These are phyloP conservation scores for Drosophila athabasca DNA, from an alignment of 1,140 invertebrate genomes.

Conservation along the genomic window DNA sequence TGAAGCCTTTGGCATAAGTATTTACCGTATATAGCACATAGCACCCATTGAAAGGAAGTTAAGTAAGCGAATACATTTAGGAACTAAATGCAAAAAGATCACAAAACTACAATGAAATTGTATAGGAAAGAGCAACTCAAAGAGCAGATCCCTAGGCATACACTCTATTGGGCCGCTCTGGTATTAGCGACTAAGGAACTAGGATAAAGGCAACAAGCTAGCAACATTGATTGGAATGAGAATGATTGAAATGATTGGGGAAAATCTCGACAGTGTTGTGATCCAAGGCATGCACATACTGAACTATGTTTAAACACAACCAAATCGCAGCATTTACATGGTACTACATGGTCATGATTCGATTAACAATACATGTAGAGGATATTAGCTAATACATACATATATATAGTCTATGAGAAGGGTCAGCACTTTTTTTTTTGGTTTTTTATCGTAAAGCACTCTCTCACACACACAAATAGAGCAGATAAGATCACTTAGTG, in stretches of 20 bases:
- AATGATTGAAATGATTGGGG: conserved; percentile 22
- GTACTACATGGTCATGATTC: conserved; percentile 6
- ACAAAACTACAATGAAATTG: conserved; percentile 74
- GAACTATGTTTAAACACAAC: conserved; percentile 66
- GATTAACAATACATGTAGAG: conserved; percentile 31
- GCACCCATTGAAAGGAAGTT: conserved; percentile 45
- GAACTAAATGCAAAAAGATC: conserved; percentile 55
- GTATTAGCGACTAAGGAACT: conserved; percentile 48
- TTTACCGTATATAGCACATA: conserved; percentile 59
- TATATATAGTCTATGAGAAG: conserved; percentile 18
- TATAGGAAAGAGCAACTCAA: conserved; percentile 52
- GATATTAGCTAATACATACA: conserved; percentile 25
- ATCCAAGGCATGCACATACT: conserved; percentile 75
- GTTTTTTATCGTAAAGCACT: conserved; percentile 59
- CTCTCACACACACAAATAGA: conserved; percentile 10
- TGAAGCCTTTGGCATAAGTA: conserved; percentile 40
- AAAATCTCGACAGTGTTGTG: conserved; percentile 82
- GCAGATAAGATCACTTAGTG: conserved; percentile 66
- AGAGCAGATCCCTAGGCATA: conserved; percentile 9
- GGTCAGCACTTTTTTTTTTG: conserved; percentile 34
- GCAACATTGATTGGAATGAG: conserved; percentile 45
- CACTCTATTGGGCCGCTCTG: conserved; percentile 11
- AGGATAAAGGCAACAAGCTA: conserved; percentile 39
- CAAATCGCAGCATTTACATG: conserved; percentile 57
- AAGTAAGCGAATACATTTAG: conserved; percentile 56